Conservation (phyloP, 2,888 invertebrate species). For the Caenorhabditis sinica region DNA sequence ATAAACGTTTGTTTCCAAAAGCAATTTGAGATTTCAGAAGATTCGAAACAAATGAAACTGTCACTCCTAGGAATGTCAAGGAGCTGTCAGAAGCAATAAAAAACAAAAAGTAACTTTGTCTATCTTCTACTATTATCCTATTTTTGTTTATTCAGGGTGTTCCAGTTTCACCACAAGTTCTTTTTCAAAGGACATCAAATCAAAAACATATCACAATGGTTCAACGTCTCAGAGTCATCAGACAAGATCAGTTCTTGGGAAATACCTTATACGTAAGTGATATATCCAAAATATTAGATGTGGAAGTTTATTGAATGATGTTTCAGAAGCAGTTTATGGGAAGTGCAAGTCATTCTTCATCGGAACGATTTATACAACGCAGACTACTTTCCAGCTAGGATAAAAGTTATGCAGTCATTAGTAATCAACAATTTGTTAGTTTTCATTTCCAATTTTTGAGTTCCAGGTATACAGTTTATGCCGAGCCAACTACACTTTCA, state of each 20-base stretch:
- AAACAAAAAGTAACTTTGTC: slow-evolving; percentile 44
- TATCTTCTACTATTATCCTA: not conserved
- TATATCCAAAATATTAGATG: too few relatives aligned
- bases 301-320: not conserved
- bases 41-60: slow-evolving; percentile 54
- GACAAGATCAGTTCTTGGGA: slow-evolving; percentile 50
- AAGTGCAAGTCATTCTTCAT: slow-evolving; percentile 74
- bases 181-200: slow-evolving; percentile 74
- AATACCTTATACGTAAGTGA: slow-evolving; percentile 68
- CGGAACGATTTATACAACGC: slow-evolving; percentile 68
- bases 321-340: slow-evolving; percentile 72
- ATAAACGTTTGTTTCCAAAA: not conserved
- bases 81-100: slow-evolving; percentile 34
- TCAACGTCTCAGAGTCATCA: slow-evolving; percentile 47
- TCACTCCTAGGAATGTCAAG: slow-evolving; percentile 17
- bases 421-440: not conserved
- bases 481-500: slow-evolving; percentile 70
- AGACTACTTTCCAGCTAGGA: slow-evolving; percentile 71
- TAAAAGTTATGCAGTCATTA: slow-evolving; percentile 73
- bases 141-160: slow-evolving; percentile 56
- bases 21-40: slow-evolving; percentile 53
- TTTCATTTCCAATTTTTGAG: not conserved
- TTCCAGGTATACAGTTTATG: slow-evolving; percentile 69
- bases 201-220: slow-evolving; percentile 69
- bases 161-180: slow-evolving; percentile 74